phyloP scores from a whole-genome alignment of 2,797 vertebrate genomes.

The Tragopan temminckii region DNA sequence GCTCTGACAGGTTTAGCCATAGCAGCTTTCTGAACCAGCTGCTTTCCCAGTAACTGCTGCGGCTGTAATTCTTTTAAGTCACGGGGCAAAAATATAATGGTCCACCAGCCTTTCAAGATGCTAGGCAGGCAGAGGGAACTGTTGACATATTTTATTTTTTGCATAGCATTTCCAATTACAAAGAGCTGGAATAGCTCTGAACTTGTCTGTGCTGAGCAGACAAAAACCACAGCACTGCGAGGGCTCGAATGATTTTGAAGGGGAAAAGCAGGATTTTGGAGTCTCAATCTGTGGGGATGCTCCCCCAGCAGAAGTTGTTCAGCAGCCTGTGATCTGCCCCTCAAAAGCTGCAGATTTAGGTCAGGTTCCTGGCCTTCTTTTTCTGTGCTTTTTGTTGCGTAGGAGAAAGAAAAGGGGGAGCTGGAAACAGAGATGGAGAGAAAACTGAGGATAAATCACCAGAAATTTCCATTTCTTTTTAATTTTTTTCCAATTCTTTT shows the following conservation, averaged over 20 bases:
- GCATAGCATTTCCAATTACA: constrained; percentile 5
- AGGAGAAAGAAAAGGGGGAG: neutral
- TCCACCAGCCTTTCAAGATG: neutral
- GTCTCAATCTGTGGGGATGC: neutral
- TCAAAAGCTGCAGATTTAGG: neutral
- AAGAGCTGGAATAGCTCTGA: constrained; percentile 32
- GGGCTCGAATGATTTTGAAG: neutral
- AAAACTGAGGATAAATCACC: neutral
- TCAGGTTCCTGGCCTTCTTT: neutral
- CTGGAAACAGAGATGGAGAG: neutral
- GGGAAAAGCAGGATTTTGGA: neutral
- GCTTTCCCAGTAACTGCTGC: constrained; percentile 23
- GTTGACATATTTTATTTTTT: constrained; percentile 57
- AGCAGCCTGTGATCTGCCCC: neutral
- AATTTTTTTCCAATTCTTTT: neutral
- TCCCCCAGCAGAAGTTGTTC: neutral
- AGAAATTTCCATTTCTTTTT: neutral
- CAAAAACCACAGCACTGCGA: neutral
- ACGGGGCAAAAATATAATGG: neutral
- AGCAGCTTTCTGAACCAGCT: constrained; percentile 62
- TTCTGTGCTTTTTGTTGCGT: neutral
- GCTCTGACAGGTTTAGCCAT: constrained; percentile 75
- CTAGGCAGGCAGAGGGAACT: neutral
- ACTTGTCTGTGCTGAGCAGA: constrained; percentile 31
- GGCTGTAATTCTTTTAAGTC: constrained; percentile 43